Evolutionary conservation across 2,797 vertebrate species (phyloP), one percentile per base, ranked within the genome.

Genomic region (Muscicapa striata): DNA sequence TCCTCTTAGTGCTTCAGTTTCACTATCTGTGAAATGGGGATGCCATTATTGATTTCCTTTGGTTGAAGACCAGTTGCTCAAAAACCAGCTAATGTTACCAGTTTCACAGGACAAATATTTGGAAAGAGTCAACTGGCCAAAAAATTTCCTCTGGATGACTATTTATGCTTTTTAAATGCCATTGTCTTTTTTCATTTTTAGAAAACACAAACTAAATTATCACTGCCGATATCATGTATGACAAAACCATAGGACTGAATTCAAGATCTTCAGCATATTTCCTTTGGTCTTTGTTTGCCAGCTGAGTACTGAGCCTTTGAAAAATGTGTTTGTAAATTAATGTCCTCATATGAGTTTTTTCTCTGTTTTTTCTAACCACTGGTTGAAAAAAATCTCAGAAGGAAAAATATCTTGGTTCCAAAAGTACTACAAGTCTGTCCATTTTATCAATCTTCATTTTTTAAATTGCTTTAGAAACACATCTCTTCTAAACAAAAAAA

Each of bases 21-120:
- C 90, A 57, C 45, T 76, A 11, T 62, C 81, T 93, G 58, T 81
- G 84, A 92, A 89, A 91, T 43, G 48, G 57, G 58, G 66, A 64
- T 87, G 89, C 40, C 20, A 5, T 75, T 94, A 96, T 64, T 91
- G 93, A 95, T 93, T 90, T 94, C 76, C 87, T 88, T 80, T 78
- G 24, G 54, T 88, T 91, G 85, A 87, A 84, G 76, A 94, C 51
- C 24, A 72, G 48, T 64, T 76, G 54, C 69, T 83, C 51, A 87
- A 85, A 86, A 87, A 73, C 2, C 15, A 72, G 11, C 54, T 58
- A n/a, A 67, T 29, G 21, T 43, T 80, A 66, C 78, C 62, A 81
- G 22, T 54, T 78, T 57, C 66, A 80, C 20, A 54, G 46, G n/a
- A 57, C 34, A 84, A 49, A 70, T 46, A 58, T 54, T 36, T 91